Conservation (phyloP, 2,888 invertebrate species). For the Lithophane socia region DNA sequence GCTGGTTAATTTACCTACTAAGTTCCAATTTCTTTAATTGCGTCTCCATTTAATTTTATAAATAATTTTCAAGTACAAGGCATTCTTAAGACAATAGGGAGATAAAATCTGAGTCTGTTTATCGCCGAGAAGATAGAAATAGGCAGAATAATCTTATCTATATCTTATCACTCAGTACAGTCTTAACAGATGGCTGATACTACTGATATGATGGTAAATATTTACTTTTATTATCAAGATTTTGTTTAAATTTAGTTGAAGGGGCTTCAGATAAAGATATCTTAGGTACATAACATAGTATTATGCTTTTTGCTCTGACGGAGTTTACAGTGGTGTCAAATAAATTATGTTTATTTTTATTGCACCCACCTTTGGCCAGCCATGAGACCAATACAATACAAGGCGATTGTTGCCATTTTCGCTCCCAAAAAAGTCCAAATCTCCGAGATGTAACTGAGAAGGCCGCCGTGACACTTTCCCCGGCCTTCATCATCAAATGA, state of each 20-base stretch:
- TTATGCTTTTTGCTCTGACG: background rate
- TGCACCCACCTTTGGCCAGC: no score
- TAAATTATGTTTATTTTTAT: no score
- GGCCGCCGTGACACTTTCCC: background rate
- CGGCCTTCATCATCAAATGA: background rate
- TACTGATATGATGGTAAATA: slow-evolving; percentile 45
- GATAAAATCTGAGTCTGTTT: slow-evolving; percentile 46
- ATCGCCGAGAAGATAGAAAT: slow-evolving; percentile 35
- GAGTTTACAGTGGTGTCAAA: no score
- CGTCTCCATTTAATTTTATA: slow-evolving; percentile 1
- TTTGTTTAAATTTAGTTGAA: slow-evolving; percentile 29
- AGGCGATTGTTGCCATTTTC: no score
- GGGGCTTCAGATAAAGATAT: slow-evolving; percentile 11
- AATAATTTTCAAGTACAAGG: slow-evolving; percentile 32
- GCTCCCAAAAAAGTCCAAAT: no score
- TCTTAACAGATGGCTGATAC: slow-evolving; percentile 48
- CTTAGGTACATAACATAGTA: no score
- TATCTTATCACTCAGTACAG: slow-evolving; percentile 56
- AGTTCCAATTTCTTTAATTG: background rate
- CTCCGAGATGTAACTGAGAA: no score
- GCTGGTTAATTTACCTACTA: background rate
- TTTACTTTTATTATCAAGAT: slow-evolving; percentile 54
- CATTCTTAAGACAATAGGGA: slow-evolving; percentile 20
- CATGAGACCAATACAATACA: no score
- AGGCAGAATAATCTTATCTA: slow-evolving; percentile 54